Evolutionary conservation across 2,888 invertebrate species (phyloP).

Genomic region (Apodemia zela): DNA sequence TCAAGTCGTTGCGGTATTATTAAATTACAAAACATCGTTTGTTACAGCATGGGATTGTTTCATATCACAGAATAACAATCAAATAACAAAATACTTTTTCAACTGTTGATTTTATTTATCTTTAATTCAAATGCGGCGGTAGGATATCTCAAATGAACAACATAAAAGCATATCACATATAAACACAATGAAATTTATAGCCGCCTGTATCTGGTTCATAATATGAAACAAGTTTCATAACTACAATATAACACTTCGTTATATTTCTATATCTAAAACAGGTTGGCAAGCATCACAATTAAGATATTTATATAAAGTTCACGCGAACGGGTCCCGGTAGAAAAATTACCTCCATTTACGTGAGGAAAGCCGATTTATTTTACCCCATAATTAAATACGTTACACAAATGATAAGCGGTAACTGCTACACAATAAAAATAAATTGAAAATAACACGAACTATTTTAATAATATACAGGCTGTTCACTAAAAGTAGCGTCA

Average conservation of each 20-base stretch:
- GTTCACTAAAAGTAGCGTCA: not conserved
- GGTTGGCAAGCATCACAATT: conserved; percentile 61
- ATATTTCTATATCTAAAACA: conserved; percentile 73
- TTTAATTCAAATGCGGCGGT: too few relatives aligned
- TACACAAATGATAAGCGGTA: conserved; percentile 37
- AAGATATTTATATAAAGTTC: conserved; percentile 66
- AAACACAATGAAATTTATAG: conserved; percentile 9
- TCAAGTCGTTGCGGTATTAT: too few relatives aligned
- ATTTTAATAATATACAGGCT: conserved; percentile 22
- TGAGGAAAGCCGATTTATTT: conserved; percentile 36
- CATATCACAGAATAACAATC: too few relatives aligned
- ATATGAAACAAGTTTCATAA: conserved; percentile 67
- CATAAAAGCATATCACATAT: not conserved
- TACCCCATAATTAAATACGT: conserved; percentile 37
- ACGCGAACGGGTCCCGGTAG: conserved; percentile 51
- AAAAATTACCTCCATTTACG: conserved; percentile 38
- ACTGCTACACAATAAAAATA: conserved; percentile 33
- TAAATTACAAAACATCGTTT: too few relatives aligned
- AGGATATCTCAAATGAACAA: too few relatives aligned
- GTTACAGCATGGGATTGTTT: too few relatives aligned
- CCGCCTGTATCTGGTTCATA: conserved; percentile 60
- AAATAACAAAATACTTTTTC: too few relatives aligned
- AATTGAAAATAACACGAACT: conserved; percentile 31
- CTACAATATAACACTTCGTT: conserved; percentile 49
- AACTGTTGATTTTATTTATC: too few relatives aligned